Evolutionary conservation across 1,140 invertebrate species (phyloP).

Genomic region (Rhagoletis pomonella): DNA sequence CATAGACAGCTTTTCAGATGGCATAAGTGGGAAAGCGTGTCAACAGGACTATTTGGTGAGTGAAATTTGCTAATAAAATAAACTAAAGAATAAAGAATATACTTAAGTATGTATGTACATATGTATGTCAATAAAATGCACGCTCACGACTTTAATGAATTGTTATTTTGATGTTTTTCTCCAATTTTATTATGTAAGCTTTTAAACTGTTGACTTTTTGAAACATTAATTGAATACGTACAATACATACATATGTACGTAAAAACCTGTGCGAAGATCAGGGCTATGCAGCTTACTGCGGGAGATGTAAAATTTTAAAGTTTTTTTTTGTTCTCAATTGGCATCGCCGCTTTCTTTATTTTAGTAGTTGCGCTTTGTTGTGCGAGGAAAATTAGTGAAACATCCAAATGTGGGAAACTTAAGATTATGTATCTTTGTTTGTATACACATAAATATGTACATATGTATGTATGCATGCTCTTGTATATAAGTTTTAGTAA

Average conservation of each 20-base stretch:
- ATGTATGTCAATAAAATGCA: not conserved
- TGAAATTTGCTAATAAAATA: constrained; percentile 55
- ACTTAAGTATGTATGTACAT: not conserved
- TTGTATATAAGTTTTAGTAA: not conserved
- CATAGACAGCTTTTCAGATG: constrained; percentile 69
- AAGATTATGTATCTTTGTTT: not conserved
- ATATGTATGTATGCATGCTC: not conserved
- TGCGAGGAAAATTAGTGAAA: not conserved
- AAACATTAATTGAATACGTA: too few relatives aligned
- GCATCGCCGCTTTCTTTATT: not conserved
- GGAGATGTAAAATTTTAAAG: not conserved
- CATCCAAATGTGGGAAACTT: not conserved
- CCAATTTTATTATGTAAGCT: not conserved
- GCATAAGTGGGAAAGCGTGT: constrained; percentile 68
- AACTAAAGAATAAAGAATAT: not conserved
- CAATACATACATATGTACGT: not conserved
- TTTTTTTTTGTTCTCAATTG: not conserved
- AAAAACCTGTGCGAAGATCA: not conserved
- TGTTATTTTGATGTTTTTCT: not conserved
- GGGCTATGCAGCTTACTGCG: not conserved
- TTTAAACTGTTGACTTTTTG: not conserved
- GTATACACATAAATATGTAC: not conserved
- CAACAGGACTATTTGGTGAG: constrained; percentile 73
- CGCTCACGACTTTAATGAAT: constrained; percentile 3
- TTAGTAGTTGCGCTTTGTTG: not conserved